phyloP scores from a whole-genome alignment of 2,888 invertebrate genomes.

The Psylliodes chrysocephalus region DNA sequence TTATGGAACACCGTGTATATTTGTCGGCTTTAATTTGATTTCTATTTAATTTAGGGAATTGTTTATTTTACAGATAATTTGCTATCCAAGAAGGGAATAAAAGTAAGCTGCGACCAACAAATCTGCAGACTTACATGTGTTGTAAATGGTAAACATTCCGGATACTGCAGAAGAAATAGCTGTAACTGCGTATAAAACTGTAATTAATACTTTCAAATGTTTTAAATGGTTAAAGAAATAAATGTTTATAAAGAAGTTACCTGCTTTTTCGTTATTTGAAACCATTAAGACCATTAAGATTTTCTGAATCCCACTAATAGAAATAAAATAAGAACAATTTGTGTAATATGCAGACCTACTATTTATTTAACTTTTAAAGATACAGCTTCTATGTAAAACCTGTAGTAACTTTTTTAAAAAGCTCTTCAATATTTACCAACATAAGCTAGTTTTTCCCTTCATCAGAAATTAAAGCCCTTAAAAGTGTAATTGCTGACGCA shows the following conservation, averaged over 20 bases:
- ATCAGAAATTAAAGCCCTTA: conserved; percentile 21
- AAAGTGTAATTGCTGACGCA: conserved; percentile 29
- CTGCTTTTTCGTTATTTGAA: too few species aligned
- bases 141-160: conserved; percentile 1
- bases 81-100: not conserved
- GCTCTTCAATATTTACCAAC: not conserved
- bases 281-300: too few species aligned
- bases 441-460: not conserved
- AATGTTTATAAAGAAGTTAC: too few species aligned
- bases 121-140: conserved; percentile 9
- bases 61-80: not conserved
- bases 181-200: conserved; percentile 18
- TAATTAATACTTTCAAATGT: too few species aligned
- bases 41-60: too few species aligned
- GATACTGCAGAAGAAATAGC: conserved; percentile 10
- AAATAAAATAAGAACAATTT: not conserved
- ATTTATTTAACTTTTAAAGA: not conserved
- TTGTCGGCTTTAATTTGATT: too few species aligned
- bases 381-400: not conserved
- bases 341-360: not conserved
- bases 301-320: too few species aligned
- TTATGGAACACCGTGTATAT: too few species aligned
- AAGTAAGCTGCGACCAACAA: not conserved
- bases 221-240: too few species aligned
- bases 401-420: too few species aligned